Conservation (phyloP, 2,113 vertebrate species). For the Azemiops feae region DNA sequence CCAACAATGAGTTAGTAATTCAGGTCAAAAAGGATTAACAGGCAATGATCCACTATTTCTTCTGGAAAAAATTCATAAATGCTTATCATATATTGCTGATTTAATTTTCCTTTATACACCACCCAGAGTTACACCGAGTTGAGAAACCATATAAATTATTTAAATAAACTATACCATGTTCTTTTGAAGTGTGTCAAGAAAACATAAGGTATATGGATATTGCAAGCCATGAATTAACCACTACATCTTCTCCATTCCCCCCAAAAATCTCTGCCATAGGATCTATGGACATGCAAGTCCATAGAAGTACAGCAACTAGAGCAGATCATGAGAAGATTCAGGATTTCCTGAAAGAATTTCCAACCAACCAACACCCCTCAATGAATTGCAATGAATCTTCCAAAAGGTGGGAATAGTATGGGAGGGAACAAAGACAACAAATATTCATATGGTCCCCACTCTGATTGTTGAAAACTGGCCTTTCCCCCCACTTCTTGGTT, state of each 20-base stretch:
- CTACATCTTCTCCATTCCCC: background rate
- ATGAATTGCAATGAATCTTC: background rate
- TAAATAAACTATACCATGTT: background rate
- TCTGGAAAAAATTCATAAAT: background rate
- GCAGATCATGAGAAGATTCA: background rate
- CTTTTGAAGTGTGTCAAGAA: background rate
- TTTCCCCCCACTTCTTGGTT: background rate
- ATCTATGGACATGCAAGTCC: background rate
- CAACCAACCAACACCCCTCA: background rate
- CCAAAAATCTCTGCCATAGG: background rate
- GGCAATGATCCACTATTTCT: background rate
- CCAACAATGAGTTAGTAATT: background rate
- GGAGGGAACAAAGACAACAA: background rate
- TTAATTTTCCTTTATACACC: background rate
- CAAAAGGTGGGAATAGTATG: background rate
- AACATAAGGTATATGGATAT: background rate
- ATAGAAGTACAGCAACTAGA: background rate
- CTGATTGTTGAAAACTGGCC: background rate
- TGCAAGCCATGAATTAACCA: background rate
- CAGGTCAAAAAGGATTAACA: background rate
- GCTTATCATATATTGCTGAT: background rate
- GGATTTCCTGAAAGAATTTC: background rate
- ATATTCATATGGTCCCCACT: background rate
- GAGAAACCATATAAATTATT: background rate
- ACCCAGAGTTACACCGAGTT: background rate